A percentile compares a stretch with the other conserved stretches of the same genome.
These are phyloP conservation scores for Luperina nickerlii DNA, from an alignment of 2,888 invertebrate genomes.

Conservation along the genomic window DNA sequence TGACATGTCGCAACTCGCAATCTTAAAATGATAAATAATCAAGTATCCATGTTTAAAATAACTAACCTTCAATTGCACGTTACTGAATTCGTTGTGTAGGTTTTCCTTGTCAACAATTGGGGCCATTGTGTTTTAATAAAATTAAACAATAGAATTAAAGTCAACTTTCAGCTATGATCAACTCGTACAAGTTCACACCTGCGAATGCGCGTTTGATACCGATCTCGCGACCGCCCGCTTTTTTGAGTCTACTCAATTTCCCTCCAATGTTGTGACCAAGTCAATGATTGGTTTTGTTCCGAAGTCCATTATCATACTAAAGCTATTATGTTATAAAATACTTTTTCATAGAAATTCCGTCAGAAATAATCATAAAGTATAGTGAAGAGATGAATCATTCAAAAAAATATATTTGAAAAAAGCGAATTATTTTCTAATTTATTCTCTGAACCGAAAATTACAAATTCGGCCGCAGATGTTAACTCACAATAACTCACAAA, in stretches of 20 bases:
- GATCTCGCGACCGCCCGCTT: neutral
- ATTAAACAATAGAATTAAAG: neutral
- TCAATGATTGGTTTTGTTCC: slow-evolving; percentile 35
- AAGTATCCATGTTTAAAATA: slow-evolving; percentile 13
- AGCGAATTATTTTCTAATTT: neutral
- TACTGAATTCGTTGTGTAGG: slow-evolving; percentile 80
- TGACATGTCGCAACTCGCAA: slow-evolving; percentile 18
- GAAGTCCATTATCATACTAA: neutral
- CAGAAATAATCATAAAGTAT: accelerated
- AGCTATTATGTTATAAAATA: neutral
- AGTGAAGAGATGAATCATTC: accelerated
- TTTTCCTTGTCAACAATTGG: slow-evolving; percentile 84
- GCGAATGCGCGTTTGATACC: neutral
- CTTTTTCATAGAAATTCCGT: accelerated
- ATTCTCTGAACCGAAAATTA: neutral
- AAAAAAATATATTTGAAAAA: neutral
- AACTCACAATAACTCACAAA: accelerated
- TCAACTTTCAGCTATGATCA: slow-evolving; percentile 9
- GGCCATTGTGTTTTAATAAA: slow-evolving; percentile 72
- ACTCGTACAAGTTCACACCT: slow-evolving; percentile 1
- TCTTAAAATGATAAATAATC: slow-evolving; percentile 2
- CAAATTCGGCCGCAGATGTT: accelerated
- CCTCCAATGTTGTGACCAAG: slow-evolving; percentile 48
- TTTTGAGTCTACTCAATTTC: slow-evolving; percentile 47
- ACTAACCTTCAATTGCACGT: slow-evolving; percentile 86